Percentiles rank a stretch among this genome's conserved stretches.
Conservation (phyloP, 2,888 invertebrate species). For the Lissonota sp. region DNA sequence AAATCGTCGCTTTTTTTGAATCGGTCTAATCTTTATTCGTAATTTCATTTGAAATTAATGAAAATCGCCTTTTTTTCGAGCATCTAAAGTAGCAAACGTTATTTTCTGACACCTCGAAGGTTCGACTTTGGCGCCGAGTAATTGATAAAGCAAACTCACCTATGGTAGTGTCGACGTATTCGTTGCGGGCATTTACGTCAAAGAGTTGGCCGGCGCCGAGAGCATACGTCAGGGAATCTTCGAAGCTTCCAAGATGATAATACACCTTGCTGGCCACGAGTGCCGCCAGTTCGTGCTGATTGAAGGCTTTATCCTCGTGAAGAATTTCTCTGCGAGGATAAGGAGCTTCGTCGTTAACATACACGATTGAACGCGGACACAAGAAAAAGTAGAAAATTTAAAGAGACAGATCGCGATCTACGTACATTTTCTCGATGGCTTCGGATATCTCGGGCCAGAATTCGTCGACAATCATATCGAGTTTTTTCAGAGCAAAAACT, state of each 20-base stretch:
- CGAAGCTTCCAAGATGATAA: slow-evolving; percentile 98
- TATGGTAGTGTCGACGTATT: slow-evolving; percentile 98
- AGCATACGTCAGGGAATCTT: slow-evolving; percentile 98
- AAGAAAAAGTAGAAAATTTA: neutral
- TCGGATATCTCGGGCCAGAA: slow-evolving; percentile 99
- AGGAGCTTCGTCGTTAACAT: neutral
- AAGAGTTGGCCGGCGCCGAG: slow-evolving; percentile 97
- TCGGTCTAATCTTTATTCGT: too few relatives aligned
- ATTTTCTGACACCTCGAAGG: neutral
- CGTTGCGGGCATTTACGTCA: slow-evolving; percentile 96
- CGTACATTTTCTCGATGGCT: slow-evolving; percentile 97
- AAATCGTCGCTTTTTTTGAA: too few relatives aligned
- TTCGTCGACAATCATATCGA: slow-evolving; percentile 97
- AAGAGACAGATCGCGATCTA: slow-evolving; percentile 54
- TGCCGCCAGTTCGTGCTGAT: slow-evolving; percentile 96
- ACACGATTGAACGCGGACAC: neutral
- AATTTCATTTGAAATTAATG: too few relatives aligned
- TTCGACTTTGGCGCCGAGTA: too few relatives aligned
- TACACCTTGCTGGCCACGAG: slow-evolving; percentile 99
- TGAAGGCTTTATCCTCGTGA: slow-evolving; percentile 95
- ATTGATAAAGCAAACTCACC: too few relatives aligned
- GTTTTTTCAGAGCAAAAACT: slow-evolving; percentile 95
- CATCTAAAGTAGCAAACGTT: too few relatives aligned
- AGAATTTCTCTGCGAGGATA: slow-evolving; percentile 90
- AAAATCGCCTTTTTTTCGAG: too few relatives aligned